Evolutionary conservation across 2,113 vertebrate genomes (phyloP).

Genomic region (Apus apus): DNA sequence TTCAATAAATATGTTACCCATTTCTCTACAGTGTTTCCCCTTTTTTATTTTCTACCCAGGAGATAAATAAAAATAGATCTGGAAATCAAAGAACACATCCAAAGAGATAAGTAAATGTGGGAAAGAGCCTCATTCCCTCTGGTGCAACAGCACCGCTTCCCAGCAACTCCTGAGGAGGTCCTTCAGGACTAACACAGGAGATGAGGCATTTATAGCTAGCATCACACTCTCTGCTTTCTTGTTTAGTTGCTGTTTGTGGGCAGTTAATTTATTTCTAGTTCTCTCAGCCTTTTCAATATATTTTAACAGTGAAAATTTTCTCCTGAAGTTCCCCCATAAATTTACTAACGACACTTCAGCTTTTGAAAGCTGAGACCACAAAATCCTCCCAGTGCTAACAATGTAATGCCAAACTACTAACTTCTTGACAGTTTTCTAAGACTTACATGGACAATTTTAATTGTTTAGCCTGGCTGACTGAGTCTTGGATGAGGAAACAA

Average conservation of each 20-base stretch:
- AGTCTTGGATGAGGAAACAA: neutral
- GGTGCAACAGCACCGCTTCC: neutral
- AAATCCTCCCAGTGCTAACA: neutral
- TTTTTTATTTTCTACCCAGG: slow-evolving; percentile 39
- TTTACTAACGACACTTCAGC: slow-evolving; percentile 9
- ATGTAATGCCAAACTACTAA: slow-evolving; percentile 33
- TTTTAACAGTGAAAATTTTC: slow-evolving; percentile 10
- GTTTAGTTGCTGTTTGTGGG: too few relatives aligned
- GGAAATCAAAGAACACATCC: slow-evolving; percentile 1
- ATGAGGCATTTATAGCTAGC: neutral
- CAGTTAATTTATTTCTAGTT: neutral
- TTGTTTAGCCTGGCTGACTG: slow-evolving; percentile 24
- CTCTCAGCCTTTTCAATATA: slow-evolving; percentile 19
- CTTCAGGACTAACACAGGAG: neutral
- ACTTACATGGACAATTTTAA: slow-evolving; percentile 2
- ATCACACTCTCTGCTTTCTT: neutral
- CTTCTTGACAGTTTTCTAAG: slow-evolving; percentile 28
- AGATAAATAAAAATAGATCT: slow-evolving; percentile 7
- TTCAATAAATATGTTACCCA: slow-evolving; percentile 63
- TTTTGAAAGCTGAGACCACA: slow-evolving; percentile 49
- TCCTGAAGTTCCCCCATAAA: neutral
- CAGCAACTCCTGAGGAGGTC: neutral
- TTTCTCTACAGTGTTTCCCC: neutral
- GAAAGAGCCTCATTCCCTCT: neutral
- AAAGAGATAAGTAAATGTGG: neutral